Percentiles rank a stretch among this genome's conserved stretches.
Conservation (phyloP, 2,797 vertebrate genomes). For the Microcaecilia unicolor region DNA sequence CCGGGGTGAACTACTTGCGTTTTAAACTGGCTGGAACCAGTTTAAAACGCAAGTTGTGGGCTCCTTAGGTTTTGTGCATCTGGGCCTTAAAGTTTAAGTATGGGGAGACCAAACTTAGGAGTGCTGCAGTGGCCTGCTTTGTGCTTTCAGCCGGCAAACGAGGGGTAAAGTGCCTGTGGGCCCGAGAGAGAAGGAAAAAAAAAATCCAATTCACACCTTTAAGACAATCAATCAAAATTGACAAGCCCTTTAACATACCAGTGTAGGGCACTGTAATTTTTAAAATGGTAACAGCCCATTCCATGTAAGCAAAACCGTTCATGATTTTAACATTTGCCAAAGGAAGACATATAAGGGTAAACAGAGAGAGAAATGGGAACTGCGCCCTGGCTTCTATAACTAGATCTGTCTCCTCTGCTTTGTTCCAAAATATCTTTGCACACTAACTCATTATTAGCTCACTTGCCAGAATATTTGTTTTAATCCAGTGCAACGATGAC, state of each 20-base stretch:
- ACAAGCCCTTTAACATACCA: constrained; percentile 67
- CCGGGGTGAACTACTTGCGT: no score
- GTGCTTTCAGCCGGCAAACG: constrained; percentile 40
- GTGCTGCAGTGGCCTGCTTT: no score
- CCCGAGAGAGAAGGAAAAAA: constrained; percentile 63
- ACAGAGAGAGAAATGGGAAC: not conserved
- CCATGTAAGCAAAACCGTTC: constrained; percentile 65
- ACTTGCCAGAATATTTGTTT: no score
- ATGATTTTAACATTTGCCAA: constrained; percentile 30
- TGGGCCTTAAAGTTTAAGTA: no score
- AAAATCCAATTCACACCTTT: constrained; percentile 76
- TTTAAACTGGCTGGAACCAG: no score
- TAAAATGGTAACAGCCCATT: constrained; percentile 67
- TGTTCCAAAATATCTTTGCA: no score
- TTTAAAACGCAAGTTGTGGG: no score
- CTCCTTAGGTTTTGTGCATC: no score
- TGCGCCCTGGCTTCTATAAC: not conserved
- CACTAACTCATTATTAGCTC: no score
- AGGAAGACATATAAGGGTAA: constrained; percentile 12
- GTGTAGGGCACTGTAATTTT: constrained; percentile 65
- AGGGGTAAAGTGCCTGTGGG: constrained; percentile 55
- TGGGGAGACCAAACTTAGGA: no score
- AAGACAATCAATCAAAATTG: constrained; percentile 86
- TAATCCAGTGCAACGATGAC: no score
- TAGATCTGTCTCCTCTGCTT: no score